These are phyloP conservation scores for Cantharis lateralis DNA, from an alignment of 2,888 invertebrate species.

Conservation along the genomic window DNA sequence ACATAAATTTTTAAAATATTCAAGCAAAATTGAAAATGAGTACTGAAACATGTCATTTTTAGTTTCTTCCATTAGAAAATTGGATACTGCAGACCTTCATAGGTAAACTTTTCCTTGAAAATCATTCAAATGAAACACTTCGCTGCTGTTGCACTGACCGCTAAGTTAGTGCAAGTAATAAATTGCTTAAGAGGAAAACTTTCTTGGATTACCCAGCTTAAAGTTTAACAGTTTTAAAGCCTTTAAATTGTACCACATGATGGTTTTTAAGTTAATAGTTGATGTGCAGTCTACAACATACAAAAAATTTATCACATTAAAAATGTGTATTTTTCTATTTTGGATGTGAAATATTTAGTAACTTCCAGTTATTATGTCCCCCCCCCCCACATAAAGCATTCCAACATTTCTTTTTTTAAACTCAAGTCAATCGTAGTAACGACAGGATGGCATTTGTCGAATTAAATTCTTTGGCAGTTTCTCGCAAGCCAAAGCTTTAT, in stretches of 20 bases:
- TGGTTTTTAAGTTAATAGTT: background rate
- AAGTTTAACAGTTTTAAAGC: background rate
- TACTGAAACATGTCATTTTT: background rate
- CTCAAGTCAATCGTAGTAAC: no score
- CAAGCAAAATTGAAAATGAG: background rate
- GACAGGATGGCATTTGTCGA: no score
- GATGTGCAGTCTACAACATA: background rate
- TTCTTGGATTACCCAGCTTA: background rate
- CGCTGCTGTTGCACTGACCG: background rate
- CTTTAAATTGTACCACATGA: background rate
- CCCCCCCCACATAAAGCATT: no score
- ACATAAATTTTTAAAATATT: background rate
- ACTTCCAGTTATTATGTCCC: no score
- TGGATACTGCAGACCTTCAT: background rate
- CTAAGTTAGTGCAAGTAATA: background rate
- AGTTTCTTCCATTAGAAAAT: background rate
- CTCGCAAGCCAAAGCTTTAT: no score
- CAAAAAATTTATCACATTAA: background rate
- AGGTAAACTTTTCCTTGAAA: background rate
- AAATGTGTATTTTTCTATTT: no score
- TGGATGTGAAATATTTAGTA: no score
- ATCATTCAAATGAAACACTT: background rate
- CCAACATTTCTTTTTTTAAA: no score
- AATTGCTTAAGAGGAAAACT: background rate
- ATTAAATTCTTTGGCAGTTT: no score